Base-by-base conservation (phyloP, 1,140 invertebrate genomes). In the Drosophila kohkoa region DNA sequence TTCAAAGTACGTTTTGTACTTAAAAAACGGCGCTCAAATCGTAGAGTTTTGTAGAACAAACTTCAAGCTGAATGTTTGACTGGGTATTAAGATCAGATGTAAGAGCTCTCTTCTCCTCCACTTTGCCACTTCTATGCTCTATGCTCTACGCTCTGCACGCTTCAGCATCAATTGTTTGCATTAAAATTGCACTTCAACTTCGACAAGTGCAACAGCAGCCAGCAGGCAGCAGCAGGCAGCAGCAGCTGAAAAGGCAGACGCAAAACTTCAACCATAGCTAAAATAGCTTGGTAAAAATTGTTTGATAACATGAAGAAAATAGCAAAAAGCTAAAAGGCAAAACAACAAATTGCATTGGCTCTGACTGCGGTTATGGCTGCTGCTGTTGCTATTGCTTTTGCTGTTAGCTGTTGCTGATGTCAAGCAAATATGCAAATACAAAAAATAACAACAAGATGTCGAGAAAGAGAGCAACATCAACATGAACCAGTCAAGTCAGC, bases 81-180 rank as follows among this genome's bases (percentile, higher is more conserved):
- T 58, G 16, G 63, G 45, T 28, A 62, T 52, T 46, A 52, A 75
- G 63, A 71, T 70, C 48, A 63, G 55, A 11, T 68, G 62, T 57
- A 77, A 52, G 74, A 52, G 62, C 72, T 52, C 72, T 68, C 79
- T 79, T 11, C 25, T 30, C 5, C 49, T 30, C 20, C 1, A 10
- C 11, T 5, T 1, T 32, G n/a, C 35, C 35, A 43, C 41, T 25
- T 32, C 25, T 48, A 41, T 41, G 15, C 43, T 87, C 51, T 64
- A 73, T 86, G 82, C 20, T 25, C 20, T 25, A 25, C 77, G 80
- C 77, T 70, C 83, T 88, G 81, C 83, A 89, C 85, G 83, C 83
- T 87, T 89, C 83, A 89, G 63, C 85, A 81, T 87, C 83, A 87
- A 87, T 87, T 87, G 83, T 87, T 87, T 87, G 83, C 85, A 87